Evolutionary conservation across 2,797 vertebrate genomes (phyloP).

Genomic region (Lepilemur ruficaudatus): DNA sequence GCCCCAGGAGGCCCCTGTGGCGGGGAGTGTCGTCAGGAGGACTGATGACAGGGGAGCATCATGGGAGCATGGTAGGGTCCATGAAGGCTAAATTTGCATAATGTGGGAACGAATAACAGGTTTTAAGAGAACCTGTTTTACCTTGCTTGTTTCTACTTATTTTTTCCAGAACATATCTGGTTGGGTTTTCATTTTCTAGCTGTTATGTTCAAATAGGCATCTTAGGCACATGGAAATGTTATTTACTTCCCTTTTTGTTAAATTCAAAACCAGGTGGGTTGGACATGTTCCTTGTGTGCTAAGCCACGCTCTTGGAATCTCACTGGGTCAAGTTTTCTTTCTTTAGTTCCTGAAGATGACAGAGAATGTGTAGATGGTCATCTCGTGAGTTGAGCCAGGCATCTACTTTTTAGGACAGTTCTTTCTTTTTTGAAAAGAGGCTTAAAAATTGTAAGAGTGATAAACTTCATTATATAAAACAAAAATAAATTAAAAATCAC

Average conservation of each 20-base stretch:
- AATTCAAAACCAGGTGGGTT: background rate
- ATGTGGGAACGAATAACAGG: background rate
- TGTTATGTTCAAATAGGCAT: background rate
- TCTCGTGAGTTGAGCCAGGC: background rate
- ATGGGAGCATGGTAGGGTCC: fast-evolving
- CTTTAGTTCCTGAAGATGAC: background rate
- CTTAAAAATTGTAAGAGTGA: background rate
- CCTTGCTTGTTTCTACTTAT: background rate
- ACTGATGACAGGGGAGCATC: background rate
- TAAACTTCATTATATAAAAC: background rate
- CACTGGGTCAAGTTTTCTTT: background rate
- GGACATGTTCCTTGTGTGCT: background rate
- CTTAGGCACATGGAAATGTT: background rate
- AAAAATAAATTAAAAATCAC: background rate
- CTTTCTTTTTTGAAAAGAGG: background rate
- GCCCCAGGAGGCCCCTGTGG: background rate
- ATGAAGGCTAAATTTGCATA: background rate
- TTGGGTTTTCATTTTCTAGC: conserved; percentile 39
- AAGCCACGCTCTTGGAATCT: background rate
- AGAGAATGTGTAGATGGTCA: background rate
- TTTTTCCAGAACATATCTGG: background rate
- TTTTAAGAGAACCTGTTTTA: background rate
- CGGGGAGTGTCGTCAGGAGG: background rate
- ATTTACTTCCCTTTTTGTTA: background rate
- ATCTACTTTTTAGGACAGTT: background rate